These are phyloP conservation scores for Micromussa lordhowensis DNA, from an alignment of 92 coral and sea anemone genomes.

Conservation along the genomic window DNA sequence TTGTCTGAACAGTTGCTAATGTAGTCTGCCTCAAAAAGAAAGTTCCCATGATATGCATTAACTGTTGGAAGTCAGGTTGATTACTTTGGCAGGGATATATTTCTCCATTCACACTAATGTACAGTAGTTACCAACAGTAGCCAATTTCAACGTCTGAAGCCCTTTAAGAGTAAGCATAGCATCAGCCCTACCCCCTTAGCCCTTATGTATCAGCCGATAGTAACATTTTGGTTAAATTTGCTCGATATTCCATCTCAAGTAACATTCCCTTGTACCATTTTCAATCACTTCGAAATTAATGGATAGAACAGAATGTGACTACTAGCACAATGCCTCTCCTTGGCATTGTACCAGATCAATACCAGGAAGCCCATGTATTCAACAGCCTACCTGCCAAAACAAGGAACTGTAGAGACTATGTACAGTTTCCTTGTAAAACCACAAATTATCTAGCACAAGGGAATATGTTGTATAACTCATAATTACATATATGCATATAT, in stretches of 20 bases:
- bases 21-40: conserved; percentile 42
- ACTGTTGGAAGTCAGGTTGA: too few species aligned
- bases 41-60: conserved; percentile 17
- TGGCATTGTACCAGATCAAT: conserved; percentile 3
- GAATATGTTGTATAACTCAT: neutral
- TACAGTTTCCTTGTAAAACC: neutral
- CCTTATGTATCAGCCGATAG: conserved; percentile 22
- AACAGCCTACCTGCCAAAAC: conserved; percentile 26
- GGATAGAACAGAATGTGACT: too few species aligned
- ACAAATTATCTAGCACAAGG: neutral
- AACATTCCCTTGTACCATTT: neutral
- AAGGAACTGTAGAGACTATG: conserved; percentile 19
- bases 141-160: conserved; percentile 29
- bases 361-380: conserved; percentile 10
- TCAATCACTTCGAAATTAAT: neutral
- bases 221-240: neutral
- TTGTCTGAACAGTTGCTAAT: conserved; percentile 23
- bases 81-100: conserved; percentile 24
- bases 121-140: conserved; percentile 26
- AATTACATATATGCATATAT: too few species aligned
- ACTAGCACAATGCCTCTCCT: conserved; percentile 30
- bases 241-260: conserved; percentile 7
- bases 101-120: conserved; percentile 12
- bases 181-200: conserved; percentile 33
- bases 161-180: conserved; percentile 31